Evolutionary conservation across 2,113 vertebrate species (phyloP), one percentile per base, ranked within the genome.

Genomic region (Cichladusa arquata): DNA sequence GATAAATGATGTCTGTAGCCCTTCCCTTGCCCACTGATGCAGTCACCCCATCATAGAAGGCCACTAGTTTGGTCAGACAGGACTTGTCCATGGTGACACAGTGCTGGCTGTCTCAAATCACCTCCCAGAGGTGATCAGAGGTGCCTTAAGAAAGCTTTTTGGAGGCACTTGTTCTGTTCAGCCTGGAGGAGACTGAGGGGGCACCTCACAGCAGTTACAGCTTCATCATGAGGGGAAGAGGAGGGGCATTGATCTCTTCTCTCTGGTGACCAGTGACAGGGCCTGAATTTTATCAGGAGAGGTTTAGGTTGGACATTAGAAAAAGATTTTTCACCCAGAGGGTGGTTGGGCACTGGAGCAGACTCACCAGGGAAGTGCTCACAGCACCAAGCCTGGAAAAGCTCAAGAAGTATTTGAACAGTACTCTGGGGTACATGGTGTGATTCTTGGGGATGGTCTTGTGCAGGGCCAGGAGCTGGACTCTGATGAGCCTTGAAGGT

Each of bases 131-230:
- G 34, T 40, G 13, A 20, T 14, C 8, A 48, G 36, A 3, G 14
- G 34, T 48, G 13, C 25, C 17, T 26, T 56, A 26, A 19, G 14
- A 19, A 19, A n/a, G 23, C 4, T 38, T 19, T 22, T 2, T 25
- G 29, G 7, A 88, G 22, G 14, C 28, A 23, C 18, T 47, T 23
- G 4, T 3, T 73, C 40, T 64, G 44, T 19, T n/a, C 29, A 74
- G 4, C 24, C 50, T 40, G 50, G 29, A 61, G 16, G 34, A 56
- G 50, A 14, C 6, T 26, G 56, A 64, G 19, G 14, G 4, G 24
- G 47, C 15, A 15, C 3, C 23, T 47, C n/a, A 6, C 0, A 24
- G 40, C n/a, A 40, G 23, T 23, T 12, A 38, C 40, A 19, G 0
- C n/a, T 28, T 54, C 50, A 7, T 38, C 0, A 0, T 10, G 19